Conservation (phyloP, 2,888 invertebrate species). For the Drosophila pseudotakahashii region DNA sequence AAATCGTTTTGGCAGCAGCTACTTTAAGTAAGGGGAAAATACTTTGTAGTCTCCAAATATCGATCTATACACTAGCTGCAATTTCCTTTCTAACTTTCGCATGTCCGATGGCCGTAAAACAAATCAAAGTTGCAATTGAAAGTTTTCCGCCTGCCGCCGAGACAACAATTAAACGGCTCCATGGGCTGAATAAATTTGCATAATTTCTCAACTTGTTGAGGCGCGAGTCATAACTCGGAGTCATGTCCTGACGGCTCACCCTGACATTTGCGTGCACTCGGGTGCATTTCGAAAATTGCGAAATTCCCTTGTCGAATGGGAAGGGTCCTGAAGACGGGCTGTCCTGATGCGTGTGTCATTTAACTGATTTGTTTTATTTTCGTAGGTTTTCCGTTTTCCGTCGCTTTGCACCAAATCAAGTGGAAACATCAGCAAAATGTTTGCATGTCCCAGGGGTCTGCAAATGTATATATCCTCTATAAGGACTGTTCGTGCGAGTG, state of each 20-base stretch:
- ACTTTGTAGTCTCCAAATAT: constrained; percentile 12
- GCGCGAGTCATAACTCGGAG: constrained; percentile 37
- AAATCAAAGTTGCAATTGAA: constrained; percentile 48
- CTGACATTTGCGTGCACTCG: constrained; percentile 44
- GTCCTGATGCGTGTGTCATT: constrained; percentile 39
- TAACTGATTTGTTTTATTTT: constrained; percentile 14
- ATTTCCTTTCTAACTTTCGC: constrained; percentile 42
- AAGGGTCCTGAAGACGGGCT: too few species aligned
- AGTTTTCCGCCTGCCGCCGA: constrained; percentile 34
- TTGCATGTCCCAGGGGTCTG: constrained; percentile 35
- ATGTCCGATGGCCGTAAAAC: constrained; percentile 45
- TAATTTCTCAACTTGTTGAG: constrained; percentile 61
- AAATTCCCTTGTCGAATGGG: too few species aligned
- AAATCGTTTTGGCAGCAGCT: constrained; percentile 11
- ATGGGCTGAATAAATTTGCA: constrained; percentile 51
- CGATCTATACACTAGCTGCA: constrained; percentile 20
- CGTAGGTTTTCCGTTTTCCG: constrained; percentile 6
- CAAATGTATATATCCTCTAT: constrained; percentile 2
- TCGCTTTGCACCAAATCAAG: constrained; percentile 29
- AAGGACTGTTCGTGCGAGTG: constrained; percentile 5
- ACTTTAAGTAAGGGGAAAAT: not conserved
- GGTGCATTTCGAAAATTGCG: constrained; percentile 50
- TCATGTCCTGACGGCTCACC: constrained; percentile 24
- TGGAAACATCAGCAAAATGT: constrained; percentile 33
- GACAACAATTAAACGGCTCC: constrained; percentile 51